These are phyloP conservation scores for Deilephila porcellus DNA, from an alignment of 2,888 invertebrate species.

Conservation along the genomic window DNA sequence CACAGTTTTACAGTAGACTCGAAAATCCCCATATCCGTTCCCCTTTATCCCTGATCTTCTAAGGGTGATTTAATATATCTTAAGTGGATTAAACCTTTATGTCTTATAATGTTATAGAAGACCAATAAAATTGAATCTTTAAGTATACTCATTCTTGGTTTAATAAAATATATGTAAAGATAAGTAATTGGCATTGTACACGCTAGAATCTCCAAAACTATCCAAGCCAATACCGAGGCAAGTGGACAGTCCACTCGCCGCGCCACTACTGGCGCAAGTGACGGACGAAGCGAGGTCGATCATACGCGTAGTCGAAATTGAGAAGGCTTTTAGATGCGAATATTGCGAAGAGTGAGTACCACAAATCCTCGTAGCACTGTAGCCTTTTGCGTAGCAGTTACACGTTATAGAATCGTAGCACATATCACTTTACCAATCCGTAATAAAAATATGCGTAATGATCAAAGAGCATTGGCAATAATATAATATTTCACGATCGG, in stretches of 20 bases:
- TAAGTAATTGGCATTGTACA: neutral
- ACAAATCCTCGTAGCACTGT: neutral
- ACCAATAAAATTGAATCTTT: too few relatives aligned
- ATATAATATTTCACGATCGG: too few relatives aligned
- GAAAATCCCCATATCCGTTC: neutral
- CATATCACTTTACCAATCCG: neutral
- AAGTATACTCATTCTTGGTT: too few relatives aligned
- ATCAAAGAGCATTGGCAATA: too few relatives aligned
- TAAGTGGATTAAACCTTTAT: too few relatives aligned
- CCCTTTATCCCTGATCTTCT: too few relatives aligned
- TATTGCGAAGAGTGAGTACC: constrained; percentile 80
- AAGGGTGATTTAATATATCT: too few relatives aligned
- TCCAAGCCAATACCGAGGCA: constrained; percentile 55
- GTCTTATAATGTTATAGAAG: too few relatives aligned
- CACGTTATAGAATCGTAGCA: neutral
- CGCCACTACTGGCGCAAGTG: constrained; percentile 54
- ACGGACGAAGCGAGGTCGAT: constrained; percentile 57
- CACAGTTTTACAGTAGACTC: too few relatives aligned
- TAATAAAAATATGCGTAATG: too few relatives aligned
- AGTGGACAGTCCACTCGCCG: constrained; percentile 52
- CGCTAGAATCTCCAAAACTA: constrained; percentile 57
- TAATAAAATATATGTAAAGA: neutral
- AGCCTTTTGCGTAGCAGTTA: neutral
- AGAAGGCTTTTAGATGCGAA: constrained; percentile 82
- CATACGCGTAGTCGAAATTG: constrained; percentile 72